Conservation (phyloP, 37 sponge, comb jelly and placozoan genomes). For the Cliona cf. orientalis region DNA sequence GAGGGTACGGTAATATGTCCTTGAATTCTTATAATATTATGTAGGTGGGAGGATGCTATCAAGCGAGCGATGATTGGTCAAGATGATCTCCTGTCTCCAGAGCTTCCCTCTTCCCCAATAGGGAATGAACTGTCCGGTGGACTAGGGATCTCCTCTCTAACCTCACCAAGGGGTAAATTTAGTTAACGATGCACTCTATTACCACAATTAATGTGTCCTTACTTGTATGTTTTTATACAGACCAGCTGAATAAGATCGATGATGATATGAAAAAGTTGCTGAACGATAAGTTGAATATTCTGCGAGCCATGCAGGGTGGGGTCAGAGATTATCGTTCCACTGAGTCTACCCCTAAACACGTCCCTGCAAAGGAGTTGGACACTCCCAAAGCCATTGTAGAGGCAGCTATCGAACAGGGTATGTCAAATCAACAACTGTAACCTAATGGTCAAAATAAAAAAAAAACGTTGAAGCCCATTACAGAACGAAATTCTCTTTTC, state of each 20-base stretch:
- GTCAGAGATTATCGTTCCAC: neutral
- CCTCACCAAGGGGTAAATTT: neutral
- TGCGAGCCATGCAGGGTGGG: constrained; percentile 49
- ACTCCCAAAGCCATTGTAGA: constrained; percentile 3
- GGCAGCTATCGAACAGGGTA: constrained; percentile 35
- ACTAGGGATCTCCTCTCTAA: neutral
- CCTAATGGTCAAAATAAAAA: neutral
- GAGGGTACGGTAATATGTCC: neutral
- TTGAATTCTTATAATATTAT: neutral
- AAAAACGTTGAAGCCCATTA: neutral
- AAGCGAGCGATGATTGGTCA: constrained; percentile 48
- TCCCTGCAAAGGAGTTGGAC: neutral
- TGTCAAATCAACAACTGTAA: neutral
- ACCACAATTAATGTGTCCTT: neutral
- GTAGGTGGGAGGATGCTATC: constrained; percentile 65
- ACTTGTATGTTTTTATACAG: constrained; percentile 19
- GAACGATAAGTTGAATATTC: constrained; percentile 49
- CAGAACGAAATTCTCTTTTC: neutral
- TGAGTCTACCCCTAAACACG: constrained; percentile 10
- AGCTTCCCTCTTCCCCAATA: constrained; percentile 20
- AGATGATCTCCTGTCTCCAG: constrained; percentile 5
- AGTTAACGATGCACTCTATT: neutral
- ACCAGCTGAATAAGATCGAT: constrained; percentile 74
- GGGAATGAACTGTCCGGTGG: constrained; percentile 1
- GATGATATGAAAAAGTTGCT: constrained; percentile 61